Percentiles rank a stretch among this genome's conserved stretches.
Conservation (phyloP, 2,797 vertebrate genomes). For the Peromyscus attwateri region DNA sequence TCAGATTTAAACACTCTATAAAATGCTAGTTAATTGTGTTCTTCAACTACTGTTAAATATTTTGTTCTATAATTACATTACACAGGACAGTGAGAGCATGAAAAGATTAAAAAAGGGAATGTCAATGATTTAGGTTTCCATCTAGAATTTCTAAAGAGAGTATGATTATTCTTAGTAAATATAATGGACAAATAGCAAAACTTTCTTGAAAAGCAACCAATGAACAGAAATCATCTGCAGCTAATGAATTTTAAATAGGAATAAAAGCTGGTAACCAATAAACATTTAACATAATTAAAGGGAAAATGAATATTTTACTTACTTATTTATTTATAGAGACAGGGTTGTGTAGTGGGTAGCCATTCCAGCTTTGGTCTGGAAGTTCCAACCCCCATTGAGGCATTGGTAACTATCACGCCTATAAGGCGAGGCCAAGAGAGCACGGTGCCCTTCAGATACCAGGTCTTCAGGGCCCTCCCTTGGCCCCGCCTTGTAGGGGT, state of each 20-base stretch:
- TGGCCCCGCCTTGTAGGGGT: too few relatives aligned
- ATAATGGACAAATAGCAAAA: constrained; percentile 35
- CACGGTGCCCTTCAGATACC: too few relatives aligned
- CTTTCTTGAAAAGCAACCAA: constrained; percentile 20
- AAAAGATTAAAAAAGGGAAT: constrained; percentile 46
- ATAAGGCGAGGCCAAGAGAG: too few relatives aligned
- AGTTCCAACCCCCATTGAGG: too few relatives aligned
- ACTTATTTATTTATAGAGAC: neutral
- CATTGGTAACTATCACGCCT: too few relatives aligned
- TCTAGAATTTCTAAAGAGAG: constrained; percentile 45
- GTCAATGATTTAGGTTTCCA: constrained; percentile 52
- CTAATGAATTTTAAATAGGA: neutral
- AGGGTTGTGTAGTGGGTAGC: neutral
- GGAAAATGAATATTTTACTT: constrained; percentile 13
- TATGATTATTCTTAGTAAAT: constrained; percentile 34
- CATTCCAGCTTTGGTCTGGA: too few relatives aligned
- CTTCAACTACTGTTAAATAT: constrained; percentile 38
- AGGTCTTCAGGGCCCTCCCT: too few relatives aligned
- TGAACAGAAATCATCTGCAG: constrained; percentile 53
- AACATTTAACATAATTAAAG: constrained; percentile 48
- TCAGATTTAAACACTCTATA: constrained; percentile 58
- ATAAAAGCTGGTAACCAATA: constrained; percentile 30
- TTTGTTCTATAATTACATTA: constrained; percentile 20
- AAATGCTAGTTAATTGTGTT: constrained; percentile 33
- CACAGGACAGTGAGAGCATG: neutral